Conservation (phyloP, 2,113 vertebrate genomes). For the Amia ocellicauda region DNA sequence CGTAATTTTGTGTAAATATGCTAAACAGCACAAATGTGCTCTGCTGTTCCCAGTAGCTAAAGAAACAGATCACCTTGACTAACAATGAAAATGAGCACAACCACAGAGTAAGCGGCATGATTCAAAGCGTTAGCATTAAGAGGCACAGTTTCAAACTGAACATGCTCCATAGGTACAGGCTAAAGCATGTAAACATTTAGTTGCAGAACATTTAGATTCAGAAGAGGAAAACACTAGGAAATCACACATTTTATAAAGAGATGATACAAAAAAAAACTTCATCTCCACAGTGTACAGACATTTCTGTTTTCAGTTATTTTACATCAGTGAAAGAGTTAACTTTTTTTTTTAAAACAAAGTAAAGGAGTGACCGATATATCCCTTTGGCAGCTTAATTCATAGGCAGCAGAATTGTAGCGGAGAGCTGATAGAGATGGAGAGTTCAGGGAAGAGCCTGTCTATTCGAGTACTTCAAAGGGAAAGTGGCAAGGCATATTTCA, state of each 20-base stretch:
- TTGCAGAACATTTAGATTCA: no score
- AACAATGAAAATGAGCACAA: constrained; percentile 3
- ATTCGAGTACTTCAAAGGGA: not conserved
- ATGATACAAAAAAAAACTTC: no score
- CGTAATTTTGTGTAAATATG: no score
- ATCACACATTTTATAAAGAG: not conserved
- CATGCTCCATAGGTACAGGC: no score
- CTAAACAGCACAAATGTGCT: constrained; percentile 1
- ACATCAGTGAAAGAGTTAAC: no score
- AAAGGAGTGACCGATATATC: not conserved
- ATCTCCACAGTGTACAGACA: no score
- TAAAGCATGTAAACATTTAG: no score
- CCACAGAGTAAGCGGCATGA: not conserved
- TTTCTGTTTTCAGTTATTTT: not conserved
- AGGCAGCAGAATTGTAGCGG: not conserved
- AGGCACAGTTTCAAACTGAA: no score
- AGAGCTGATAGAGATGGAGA: not conserved
- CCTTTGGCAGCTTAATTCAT: not conserved
- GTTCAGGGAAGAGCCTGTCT: not conserved
- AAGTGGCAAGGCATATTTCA: constrained; percentile 7
- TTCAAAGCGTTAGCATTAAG: constrained; percentile 3
- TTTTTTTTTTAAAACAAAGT: no score
- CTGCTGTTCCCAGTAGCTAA: constrained; percentile 1
- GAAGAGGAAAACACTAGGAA: no score
- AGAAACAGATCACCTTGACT: constrained; percentile 7